Base-by-base conservation (phyloP, 1,140 invertebrate species). In the Apis cerana region DNA sequence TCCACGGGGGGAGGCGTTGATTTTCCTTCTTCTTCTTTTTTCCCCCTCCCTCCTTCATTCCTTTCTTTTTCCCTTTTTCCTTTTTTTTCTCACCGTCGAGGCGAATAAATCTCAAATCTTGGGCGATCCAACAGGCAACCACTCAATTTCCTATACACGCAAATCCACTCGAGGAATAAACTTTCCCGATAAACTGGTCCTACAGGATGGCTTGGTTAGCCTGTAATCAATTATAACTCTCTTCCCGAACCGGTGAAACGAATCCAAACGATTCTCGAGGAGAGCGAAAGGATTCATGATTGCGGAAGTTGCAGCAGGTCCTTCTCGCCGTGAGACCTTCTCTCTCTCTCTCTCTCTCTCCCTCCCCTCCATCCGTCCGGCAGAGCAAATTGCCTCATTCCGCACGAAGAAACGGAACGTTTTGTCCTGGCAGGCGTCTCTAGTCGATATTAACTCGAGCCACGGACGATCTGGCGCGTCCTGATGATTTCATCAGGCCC, bases 401-500 rank as follows among this genome's bases (percentile, higher is more conserved):
- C 86, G 75, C 56, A 48, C 54, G 82, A 87, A 80, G 76, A 84
- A 82, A 72, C 77, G 75, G 82, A 75, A 75, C 86, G 87, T 85
- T 75, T 88, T 79, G 83, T 80, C 76, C 87, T 74, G 86, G 83
- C 87, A 88, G 76, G 71, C 80, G 84, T 75, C 75, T 67, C 77
- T 80, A 58, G 70, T 80, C 86, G 77, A 88, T 88, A 88, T 88
- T 88, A 88, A 88, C 80, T 82, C 84, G 80, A 80, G 75, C 80
- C 80, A 74, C 87, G 80, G 85, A 90, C 90, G 89, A 91, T 91
- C 91, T 89, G 89, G 86, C 89, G 90, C 75, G 78, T 86, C 85
- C 85, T 85, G 91, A 91, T 91, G 89, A 91, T 91, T 91, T 91
- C 90, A 91, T 91, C 88, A 90, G 75, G 85, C 78, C 83, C 81